Percentiles rank a stretch among this genome's conserved stretches.
Evolutionary conservation across 2,797 vertebrate species (phyloP).

Genomic region (Microcaecilia unicolor): DNA sequence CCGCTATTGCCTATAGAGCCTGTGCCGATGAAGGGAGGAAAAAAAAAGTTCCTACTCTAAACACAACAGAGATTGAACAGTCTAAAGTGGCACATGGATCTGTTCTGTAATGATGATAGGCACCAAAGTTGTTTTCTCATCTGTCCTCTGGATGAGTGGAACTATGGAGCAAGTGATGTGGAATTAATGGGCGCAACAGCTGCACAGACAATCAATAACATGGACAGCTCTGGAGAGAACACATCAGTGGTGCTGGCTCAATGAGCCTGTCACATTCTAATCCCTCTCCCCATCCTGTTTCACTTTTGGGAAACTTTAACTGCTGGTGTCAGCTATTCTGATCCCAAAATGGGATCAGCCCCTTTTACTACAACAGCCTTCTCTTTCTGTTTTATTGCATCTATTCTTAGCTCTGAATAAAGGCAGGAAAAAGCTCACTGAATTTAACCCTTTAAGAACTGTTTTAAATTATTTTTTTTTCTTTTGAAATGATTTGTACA

Average conservation of each 20-base stretch:
- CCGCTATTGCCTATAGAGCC: constrained; percentile 66
- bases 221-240: constrained; percentile 90
- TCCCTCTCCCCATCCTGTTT: constrained; percentile 73
- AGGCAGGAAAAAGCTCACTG: constrained; percentile 56
- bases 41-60: constrained; percentile 35
- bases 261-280: constrained; percentile 95
- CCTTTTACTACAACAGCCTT: constrained; percentile 60
- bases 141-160: constrained; percentile 57
- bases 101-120: constrained; percentile 50
- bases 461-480: constrained; percentile 47
- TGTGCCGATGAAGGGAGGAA: constrained; percentile 33
- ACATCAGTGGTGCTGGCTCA: constrained; percentile 89
- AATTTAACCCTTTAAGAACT: constrained; percentile 56
- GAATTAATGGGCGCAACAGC: constrained; percentile 62
- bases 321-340: constrained; percentile 88
- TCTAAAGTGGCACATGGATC: constrained; percentile 58
- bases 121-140: constrained; percentile 66
- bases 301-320: constrained; percentile 79
- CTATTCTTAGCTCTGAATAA: constrained; percentile 57
- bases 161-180: constrained; percentile 72
- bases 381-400: constrained; percentile 69
- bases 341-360: constrained; percentile 75
- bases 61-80: constrained; percentile 59
- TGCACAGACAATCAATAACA: constrained; percentile 71
- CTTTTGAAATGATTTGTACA: constrained; percentile 48